Percentiles rank a stretch among this genome's conserved stretches.
phyloP scores from a whole-genome alignment of 2,888 invertebrate species.

The Mechanitis mazaeus region DNA sequence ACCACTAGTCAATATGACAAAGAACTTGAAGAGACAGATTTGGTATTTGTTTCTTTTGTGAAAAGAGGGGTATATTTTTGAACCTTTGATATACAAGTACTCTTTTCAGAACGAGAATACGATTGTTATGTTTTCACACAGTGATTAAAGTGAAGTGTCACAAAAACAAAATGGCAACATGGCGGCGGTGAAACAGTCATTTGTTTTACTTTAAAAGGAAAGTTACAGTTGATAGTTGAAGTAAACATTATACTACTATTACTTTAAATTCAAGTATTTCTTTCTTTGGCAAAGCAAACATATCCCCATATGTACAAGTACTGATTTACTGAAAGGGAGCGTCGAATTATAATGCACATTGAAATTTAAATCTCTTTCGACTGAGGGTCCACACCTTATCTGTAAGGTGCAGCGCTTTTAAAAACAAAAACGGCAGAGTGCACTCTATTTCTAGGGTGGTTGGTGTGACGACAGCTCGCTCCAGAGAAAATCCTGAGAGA shows the following conservation, averaged over 20 bases:
- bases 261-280: slow-evolving; percentile 42
- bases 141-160: slow-evolving; percentile 76
- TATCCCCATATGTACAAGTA: slow-evolving; percentile 22
- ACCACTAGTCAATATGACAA: too few species aligned
- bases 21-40: too few species aligned
- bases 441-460: slow-evolving; percentile 45
- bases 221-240: slow-evolving; percentile 37
- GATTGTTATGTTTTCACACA: slow-evolving; percentile 67
- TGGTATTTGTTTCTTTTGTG: slow-evolving; percentile 32
- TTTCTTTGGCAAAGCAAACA: slow-evolving; percentile 17
- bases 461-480: slow-evolving; percentile 38
- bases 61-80: slow-evolving; percentile 39
- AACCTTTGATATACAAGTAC: slow-evolving; percentile 51
- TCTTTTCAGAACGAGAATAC: slow-evolving; percentile 54
- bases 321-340: slow-evolving; percentile 17
- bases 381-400: slow-evolving; percentile 55
- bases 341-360: slow-evolving; percentile 42
- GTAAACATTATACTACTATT: slow-evolving; percentile 46
- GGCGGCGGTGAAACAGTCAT: slow-evolving; percentile 33
- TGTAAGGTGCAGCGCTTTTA: slow-evolving; percentile 56
- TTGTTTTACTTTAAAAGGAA: too few species aligned
- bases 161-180: slow-evolving; percentile 64
- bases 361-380: slow-evolving; percentile 35
- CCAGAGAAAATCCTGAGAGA: slow-evolving; percentile 67
- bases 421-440: slow-evolving; percentile 54